Evolutionary conservation across 1,140 invertebrate genomes (phyloP), one percentile per base, ranked within the genome.

Genomic region (Physella acuta): DNA sequence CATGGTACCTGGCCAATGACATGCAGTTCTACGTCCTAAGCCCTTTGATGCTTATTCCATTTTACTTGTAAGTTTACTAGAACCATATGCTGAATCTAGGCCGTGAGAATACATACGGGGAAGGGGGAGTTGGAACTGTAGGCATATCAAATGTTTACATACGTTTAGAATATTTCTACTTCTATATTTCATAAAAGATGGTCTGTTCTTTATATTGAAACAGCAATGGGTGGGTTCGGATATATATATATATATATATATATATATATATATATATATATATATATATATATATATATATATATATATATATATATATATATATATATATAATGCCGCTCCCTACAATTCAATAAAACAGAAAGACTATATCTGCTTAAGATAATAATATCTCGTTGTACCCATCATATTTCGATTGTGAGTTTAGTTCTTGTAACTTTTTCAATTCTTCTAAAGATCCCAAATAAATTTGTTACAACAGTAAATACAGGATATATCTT

Each of bases 1-100:
- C 89, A 1, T 92, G 91, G 91, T 92, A 92, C 80, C 85, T 93
- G 67, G 91, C 91, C 17, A 92, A 93, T 78, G 92, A 93, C 78
- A 92, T 91, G 81, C 91, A 92, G 78, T 84, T 93, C 49, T 92
- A 91, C 81, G 82, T 91, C 8, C 77, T 89, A 0, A 89, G 90
- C 0, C 88, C 91, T 11, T 82, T 92, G 0, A 82, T 93, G 26
- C 37, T 82, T 0, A 68, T 81, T 17, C 78, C 79, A 8, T 68
- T 83, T 8, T 79, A 70, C 66, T 75, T 62, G 78, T 81, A 71
- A 78, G 79, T 75, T 55, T 5, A 11, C 5, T 16, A 24, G 16
- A n/a, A n/a, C 52, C 4, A n/a, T 16, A 55, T 55, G 5, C 5
- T 24, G 24, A 24, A 55, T 55, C 26, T 26, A n/a, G 24, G 5